Conservation (phyloP, 2,797 vertebrate species). For the Alfaro cultratus region DNA sequence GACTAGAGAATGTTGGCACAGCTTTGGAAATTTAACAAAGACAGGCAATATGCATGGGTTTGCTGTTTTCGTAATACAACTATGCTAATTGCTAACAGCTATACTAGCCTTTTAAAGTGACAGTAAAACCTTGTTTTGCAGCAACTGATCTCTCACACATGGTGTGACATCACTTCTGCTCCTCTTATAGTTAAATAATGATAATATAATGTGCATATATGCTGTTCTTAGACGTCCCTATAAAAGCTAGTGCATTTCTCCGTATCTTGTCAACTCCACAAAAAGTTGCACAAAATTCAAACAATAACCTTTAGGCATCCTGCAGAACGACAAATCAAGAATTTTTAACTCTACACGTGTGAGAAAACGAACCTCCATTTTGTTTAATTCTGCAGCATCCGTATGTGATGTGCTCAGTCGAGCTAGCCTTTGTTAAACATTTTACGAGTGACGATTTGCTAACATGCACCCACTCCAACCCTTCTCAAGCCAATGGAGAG, state of each 20-base stretch:
- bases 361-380: neutral
- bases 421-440: neutral
- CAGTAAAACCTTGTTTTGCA: neutral
- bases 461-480: conserved; percentile 29
- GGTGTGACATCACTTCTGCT: neutral
- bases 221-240: neutral
- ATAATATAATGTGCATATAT: neutral
- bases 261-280: neutral
- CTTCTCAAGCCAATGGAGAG: conserved; percentile 40
- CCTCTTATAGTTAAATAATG: too few species aligned
- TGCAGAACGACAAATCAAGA: neutral
- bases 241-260: neutral
- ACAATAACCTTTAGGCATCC: neutral
- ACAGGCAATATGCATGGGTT: neutral
- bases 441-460: neutral
- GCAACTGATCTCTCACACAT: neutral
- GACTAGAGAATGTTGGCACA: neutral
- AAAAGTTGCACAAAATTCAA: neutral
- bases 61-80: neutral
- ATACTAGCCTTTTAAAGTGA: neutral
- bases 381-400: neutral
- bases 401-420: neutral
- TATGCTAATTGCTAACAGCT: neutral
- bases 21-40: neutral
- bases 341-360: too few species aligned